Conservation (phyloP, 2,113 vertebrate genomes). For the Burhinus oedicnemus region DNA sequence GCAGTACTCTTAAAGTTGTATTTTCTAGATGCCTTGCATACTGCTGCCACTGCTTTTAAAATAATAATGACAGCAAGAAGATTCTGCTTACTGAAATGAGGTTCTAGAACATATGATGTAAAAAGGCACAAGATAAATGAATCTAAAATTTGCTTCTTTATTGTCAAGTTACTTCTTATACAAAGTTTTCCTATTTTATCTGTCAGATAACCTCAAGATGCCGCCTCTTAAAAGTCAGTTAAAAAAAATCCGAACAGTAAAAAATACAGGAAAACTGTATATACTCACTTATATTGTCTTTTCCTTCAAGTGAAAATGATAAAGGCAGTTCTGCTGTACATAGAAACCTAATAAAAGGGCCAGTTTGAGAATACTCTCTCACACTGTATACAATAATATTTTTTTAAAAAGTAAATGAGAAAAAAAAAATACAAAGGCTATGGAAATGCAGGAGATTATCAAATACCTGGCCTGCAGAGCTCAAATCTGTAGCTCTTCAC, state of each 20-base stretch:
- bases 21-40: neutral
- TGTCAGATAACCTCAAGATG: neutral
- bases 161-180: neutral
- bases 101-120: neutral
- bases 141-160: neutral
- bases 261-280: neutral
- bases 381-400: neutral
- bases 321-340: neutral
- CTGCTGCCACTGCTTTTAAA: neutral
- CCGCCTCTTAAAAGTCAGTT: neutral
- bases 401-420: neutral
- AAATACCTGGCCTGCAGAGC: constrained; percentile 32
- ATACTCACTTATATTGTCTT: neutral
- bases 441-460: constrained; percentile 1
- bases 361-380: neutral
- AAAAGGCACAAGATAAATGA: neutral
- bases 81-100: neutral
- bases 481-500: constrained; percentile 61
- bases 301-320: neutral
- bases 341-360: neutral
- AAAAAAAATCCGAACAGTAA: neutral
- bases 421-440: neutral
- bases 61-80: neutral
- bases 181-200: neutral
- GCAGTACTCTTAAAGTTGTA: fast-evolving